Evolutionary conservation across 2,888 invertebrate genomes (phyloP), one percentile per base, ranked within the genome.

Genomic region (Temnothorax unifasciatus): DNA sequence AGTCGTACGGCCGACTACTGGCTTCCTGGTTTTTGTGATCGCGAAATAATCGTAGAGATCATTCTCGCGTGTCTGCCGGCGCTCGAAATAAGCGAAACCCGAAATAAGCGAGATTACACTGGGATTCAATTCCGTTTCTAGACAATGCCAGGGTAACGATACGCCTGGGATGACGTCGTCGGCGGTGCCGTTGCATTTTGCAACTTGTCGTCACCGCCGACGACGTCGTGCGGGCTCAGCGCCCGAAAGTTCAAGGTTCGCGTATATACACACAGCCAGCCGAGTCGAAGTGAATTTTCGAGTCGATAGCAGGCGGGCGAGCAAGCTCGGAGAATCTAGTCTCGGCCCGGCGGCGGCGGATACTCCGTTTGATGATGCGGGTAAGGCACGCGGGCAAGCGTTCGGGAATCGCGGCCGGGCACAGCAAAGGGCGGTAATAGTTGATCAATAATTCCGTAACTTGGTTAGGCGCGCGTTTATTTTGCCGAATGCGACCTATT

Each of bases 301-400:
- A 73, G 82, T 82, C 82, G 75, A 64, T 82, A 73, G 41, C 54
- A 18, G 38, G 68, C 68, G 52, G 52, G 41, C 54, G 21, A 41
- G 21, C 69, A 47, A 44, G 38, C 59, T 47, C 50, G 79, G 68
- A 57, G 83, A 59, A 84, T 88, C 83, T 73, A 87, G 87, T 85
- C 84, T 86, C 85, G 38, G 18, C 29, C 74, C 38, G 47, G 64
- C 59, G 71, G 64, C 59, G 71, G 29, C 86, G 47, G 84, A 85
- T 91, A 87, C 88, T 83, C 44, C 63, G 57, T 74, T 77, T 71
- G 82, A 87, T 69, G 83, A 88, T 83, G 83, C 87, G 71, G 82
- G 71, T 74, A 82, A 84, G 82, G 87, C 88, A 89, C 88, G 90
- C 91, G 87, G 88, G 83, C 79, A 89, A 91, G 88, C 88, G 90